Percentiles rank a stretch among this genome's conserved stretches.
These are phyloP conservation scores for Okamejei kenojei DNA, from an alignment of 2,797 vertebrate species.

Conservation along the genomic window DNA sequence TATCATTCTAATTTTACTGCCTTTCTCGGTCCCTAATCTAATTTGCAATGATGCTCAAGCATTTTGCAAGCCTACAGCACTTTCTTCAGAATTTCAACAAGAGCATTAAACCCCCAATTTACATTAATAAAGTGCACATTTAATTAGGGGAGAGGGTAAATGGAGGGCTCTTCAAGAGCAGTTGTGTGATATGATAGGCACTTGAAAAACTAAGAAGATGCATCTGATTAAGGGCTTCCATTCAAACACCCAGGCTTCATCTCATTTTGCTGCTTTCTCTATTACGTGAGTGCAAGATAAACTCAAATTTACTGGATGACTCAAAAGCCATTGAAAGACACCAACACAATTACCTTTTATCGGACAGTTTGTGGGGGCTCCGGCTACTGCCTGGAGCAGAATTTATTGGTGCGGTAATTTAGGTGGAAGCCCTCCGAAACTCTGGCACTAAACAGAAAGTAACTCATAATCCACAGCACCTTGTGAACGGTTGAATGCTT, in stretches of 20 bases:
- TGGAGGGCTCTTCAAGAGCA: conserved; percentile 73
- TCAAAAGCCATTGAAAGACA: conserved; percentile 36
- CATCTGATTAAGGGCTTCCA: conserved; percentile 57
- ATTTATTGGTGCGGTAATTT: conserved; percentile 20
- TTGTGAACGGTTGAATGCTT: background rate
- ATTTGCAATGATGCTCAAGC: conserved; percentile 97
- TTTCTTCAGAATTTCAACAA: conserved; percentile 99
- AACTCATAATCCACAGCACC: background rate
- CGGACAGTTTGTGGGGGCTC: conserved; percentile 27
- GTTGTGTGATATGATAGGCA: conserved; percentile 62
- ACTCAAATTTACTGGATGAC: conserved; percentile 35
- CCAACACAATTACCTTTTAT: conserved; percentile 37
- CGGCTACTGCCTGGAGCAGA: background rate
- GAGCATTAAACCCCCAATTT: conserved; percentile 98
- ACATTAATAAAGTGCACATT: conserved; percentile 99
- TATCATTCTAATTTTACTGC: conserved; percentile 99
- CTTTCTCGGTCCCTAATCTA: conserved; percentile 97
- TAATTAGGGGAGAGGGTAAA: conserved; percentile 88
- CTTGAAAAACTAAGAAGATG: conserved; percentile 53
- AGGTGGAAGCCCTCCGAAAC: background rate
- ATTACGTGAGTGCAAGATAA: conserved; percentile 32
- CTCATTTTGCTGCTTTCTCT: conserved; percentile 34
- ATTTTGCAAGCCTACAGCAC: conserved; percentile 89
- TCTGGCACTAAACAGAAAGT: conserved; percentile 22
- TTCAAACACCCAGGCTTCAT: conserved; percentile 43